Evolutionary conservation across 2,888 invertebrate genomes (phyloP), one percentile per base, ranked within the genome.

Genomic region (Meiosimyza decipiens): DNA sequence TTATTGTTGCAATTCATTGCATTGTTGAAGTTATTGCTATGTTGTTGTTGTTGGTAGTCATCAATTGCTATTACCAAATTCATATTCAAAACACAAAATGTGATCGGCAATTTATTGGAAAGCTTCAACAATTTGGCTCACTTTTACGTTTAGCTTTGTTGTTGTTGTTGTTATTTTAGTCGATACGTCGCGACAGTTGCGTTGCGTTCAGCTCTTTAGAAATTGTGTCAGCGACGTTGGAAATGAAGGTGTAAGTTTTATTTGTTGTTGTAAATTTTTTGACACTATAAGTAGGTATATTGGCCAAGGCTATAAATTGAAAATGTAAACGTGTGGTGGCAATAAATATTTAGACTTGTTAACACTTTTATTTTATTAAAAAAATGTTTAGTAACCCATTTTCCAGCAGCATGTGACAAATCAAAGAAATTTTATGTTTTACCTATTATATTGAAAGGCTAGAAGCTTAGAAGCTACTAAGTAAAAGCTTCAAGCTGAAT

Each of bases 161-260:
- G 3, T 16, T 16, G 47, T 49, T 49, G 6, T 33, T 50, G 28
- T 5, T 22, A 22, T 22, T 22, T 40, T 40, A 40, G 3, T 40
- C 9, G 9, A 40, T 9, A 7, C 40, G 40, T 28, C 28, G 28
- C 40, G 40, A 4, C 28, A 4, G 28, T 3, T 22, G 22, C 22
- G 22, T 40, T 40, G 40, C 40, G 40, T 40, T 40, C 9, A 40
- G 6, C 11, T n/a, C 13, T 22, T 9, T 12, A 51, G 22, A 65
- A 65, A 65, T 65, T 65, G 65, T 65, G 65, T 65, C 65, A 65
- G 51, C 52, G 28, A 52, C 22, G n/a, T 28, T 22, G 22, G 22
- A 15, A 65, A 28, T 50, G 65, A 5, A 52, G 65, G 51, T 47
- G 60, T n/a, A 16, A 9, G 33, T 40, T 40, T 40, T 40, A 28